Base-by-base conservation (phyloP, 2,888 invertebrate genomes). In the Caradrina kadenii region DNA sequence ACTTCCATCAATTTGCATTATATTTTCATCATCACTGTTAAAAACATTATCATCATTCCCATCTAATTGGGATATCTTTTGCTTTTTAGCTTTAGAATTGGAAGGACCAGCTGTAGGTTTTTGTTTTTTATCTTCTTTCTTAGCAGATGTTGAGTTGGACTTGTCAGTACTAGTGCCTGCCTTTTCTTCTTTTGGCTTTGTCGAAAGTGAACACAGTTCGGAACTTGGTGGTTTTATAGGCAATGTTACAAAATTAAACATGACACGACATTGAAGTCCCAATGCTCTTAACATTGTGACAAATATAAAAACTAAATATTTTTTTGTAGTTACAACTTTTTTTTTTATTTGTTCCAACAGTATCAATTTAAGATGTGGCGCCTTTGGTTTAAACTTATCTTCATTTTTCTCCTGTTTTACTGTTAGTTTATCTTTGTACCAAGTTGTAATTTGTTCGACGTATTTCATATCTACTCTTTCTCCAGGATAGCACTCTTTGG, bases 191-290 rank as follows among this genome's bases (percentile, higher is more conserved):
- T 90, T 92, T 45, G 85, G 59, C 86, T 94, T 96, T 64, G 94
- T 93, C 72, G 97, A 96, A 52, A 97, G 90, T 11, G 97, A 96
- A 89, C 96, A 96, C 60, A 98, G 92, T 84, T 97, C 97, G 62
- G 96, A 96, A 66, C 91, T 92, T 6, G 96, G 96, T 39, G 98
- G 97, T 90, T 97, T 97, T 70, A 98, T 90, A 0, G 98, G 97
- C 66, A 98, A 94, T 2, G 98, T 97, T 84, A 97, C 97, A 84
- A 99, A 96, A 78, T 98, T 98, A 61, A 98, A 95, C 74, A 99
- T 97, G 45, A 99, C 91, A 61, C 99, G 96, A 84, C 97, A 97
- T 87, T 98, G 97, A 70, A 99, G 94, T 0, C 99, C 99, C 80
- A 99, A 96, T 52, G 98, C 97, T 87, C 99, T 96, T 58, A 98